phyloP scores from a whole-genome alignment of 2,888 invertebrate species.

The Cheilosia impressa region DNA sequence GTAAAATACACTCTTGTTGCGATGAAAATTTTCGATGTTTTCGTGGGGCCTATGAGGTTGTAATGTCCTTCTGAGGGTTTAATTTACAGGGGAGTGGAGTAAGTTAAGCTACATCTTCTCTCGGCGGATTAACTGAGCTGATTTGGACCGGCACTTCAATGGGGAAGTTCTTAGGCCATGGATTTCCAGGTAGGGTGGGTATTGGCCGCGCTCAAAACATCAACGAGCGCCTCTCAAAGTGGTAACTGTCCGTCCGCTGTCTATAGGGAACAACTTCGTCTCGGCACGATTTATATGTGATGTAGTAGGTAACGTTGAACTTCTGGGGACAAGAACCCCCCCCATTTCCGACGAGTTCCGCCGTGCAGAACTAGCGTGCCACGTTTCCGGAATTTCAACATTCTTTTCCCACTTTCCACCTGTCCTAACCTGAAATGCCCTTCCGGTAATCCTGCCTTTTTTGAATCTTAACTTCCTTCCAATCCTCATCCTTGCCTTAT shows the following conservation, averaged over 20 bases:
- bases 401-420: background rate
- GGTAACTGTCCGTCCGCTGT: background rate
- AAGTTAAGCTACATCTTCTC: too few relatives aligned
- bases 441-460: too few relatives aligned
- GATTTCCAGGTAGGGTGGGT: background rate
- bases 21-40: too few relatives aligned
- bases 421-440: too few relatives aligned
- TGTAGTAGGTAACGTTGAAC: background rate
- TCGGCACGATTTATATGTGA: background rate
- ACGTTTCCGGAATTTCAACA: background rate
- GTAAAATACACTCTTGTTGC: too few relatives aligned
- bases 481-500: too few relatives aligned
- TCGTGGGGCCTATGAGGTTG: too few relatives aligned
- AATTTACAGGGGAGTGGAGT: too few relatives aligned
- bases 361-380: background rate
- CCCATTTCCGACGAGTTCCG: background rate
- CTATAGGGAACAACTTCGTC: background rate
- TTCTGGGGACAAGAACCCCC: background rate
- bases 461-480: too few relatives aligned
- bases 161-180: background rate
- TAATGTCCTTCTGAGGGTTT: too few relatives aligned
- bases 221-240: background rate
- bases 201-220: background rate
- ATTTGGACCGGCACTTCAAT: background rate
- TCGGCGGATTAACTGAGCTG: too few relatives aligned